Percentiles rank a stretch among this genome's conserved stretches.
phyloP scores from a whole-genome alignment of 2,888 invertebrate species.

The Eupelmus urozonus region DNA sequence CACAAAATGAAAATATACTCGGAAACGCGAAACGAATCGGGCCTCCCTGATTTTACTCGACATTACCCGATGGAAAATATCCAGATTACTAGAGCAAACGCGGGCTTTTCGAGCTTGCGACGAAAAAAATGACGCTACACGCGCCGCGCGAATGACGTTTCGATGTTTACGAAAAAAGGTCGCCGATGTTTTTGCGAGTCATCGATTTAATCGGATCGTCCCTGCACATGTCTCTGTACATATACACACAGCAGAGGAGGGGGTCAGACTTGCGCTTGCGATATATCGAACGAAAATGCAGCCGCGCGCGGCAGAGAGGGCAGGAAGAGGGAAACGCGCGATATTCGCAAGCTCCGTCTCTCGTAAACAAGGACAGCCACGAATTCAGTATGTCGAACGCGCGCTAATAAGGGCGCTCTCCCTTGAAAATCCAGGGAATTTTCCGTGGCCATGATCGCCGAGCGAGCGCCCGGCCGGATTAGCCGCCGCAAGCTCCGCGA shows the following conservation, averaged over 20 bases:
- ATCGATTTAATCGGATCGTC: constrained; percentile 58
- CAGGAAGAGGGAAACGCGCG: neutral
- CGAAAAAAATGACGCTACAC: constrained; percentile 11
- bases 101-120: neutral
- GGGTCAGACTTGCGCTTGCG: neutral
- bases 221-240: neutral
- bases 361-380: constrained; percentile 33
- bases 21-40: too few species aligned
- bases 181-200: constrained; percentile 44
- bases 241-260: neutral
- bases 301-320: neutral
- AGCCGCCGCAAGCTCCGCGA: constrained; percentile 44
- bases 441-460: constrained; percentile 31
- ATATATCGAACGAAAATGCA: neutral
- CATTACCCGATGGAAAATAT: neutral
- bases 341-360: neutral
- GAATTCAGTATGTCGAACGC: constrained; percentile 51
- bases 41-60: too few species aligned
- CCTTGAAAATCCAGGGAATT: constrained; percentile 59
- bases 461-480: constrained; percentile 17
- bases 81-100: constrained; percentile 1
- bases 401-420: constrained; percentile 56
- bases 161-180: constrained; percentile 55
- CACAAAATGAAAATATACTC: too few species aligned
- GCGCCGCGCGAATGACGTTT: constrained; percentile 52